These are phyloP conservation scores for Lordiphosa andalusiaca DNA, from an alignment of 2,888 invertebrate species.

Conservation along the genomic window DNA sequence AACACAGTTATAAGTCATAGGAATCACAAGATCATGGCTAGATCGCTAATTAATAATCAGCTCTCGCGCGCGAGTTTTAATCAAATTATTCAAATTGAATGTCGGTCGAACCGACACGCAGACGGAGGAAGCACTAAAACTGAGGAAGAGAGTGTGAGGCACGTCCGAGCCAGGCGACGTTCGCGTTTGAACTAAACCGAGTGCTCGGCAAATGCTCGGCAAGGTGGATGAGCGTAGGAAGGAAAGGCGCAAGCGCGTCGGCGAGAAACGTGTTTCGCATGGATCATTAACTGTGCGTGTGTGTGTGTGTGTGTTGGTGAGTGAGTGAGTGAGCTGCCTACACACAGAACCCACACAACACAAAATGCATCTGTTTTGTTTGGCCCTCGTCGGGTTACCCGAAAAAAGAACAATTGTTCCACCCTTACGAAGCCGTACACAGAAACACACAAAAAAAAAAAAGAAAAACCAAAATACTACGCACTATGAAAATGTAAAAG, in stretches of 20 bases:
- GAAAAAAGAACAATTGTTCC: constrained; percentile 48
- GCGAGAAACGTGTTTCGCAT: constrained; percentile 61
- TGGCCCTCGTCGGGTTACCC: constrained; percentile 31
- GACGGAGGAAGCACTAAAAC: constrained; percentile 45
- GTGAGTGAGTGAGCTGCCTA: constrained; percentile 40
- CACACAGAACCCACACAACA: constrained; percentile 28
- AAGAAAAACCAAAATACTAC: constrained; percentile 3
- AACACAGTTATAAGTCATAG: constrained; percentile 30
- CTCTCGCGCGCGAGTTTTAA: constrained; percentile 13
- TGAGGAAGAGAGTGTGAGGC: constrained; percentile 17
- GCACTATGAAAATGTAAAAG: constrained; percentile 50
- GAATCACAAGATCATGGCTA: constrained; percentile 27
- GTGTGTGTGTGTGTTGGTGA: too few relatives aligned
- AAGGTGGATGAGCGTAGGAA: constrained; percentile 17
- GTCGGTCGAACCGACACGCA: constrained; percentile 44
- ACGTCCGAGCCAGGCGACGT: constrained; percentile 57
- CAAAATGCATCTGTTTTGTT: constrained; percentile 64
- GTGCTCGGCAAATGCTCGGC: constrained; percentile 18
- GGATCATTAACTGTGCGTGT: constrained; percentile 28
- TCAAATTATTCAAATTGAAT: constrained; percentile 47
- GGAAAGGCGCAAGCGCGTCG: constrained; percentile 23
- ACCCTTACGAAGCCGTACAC: constrained; percentile 43
- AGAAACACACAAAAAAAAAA: constrained; percentile 18
- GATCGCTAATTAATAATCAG: constrained; percentile 33
- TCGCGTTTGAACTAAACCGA: constrained; percentile 70